A percentile compares a stretch with the other conserved stretches of the same genome.
Evolutionary conservation across 2,888 invertebrate genomes (phyloP).

Genomic region (Polylopha cassiicola): DNA sequence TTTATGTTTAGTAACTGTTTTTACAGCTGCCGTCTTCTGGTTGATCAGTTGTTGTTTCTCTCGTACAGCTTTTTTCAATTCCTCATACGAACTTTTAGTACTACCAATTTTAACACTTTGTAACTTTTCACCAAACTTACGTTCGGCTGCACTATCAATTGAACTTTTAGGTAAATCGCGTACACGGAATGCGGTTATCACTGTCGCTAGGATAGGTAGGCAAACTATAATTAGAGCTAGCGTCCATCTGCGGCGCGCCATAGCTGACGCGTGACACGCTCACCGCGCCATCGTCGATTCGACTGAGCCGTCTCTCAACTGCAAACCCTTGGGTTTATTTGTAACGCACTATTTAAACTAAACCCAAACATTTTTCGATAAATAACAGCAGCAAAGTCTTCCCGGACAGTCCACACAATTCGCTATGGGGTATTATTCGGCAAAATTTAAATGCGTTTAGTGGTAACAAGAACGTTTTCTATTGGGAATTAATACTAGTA

Average conservation of each 20-base stretch:
- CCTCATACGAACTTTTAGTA: constrained; percentile 50
- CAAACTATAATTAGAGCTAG: constrained; percentile 69
- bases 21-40: constrained; percentile 39
- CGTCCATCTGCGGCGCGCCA: constrained; percentile 69
- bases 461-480: constrained; percentile 57
- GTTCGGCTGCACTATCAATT: constrained; percentile 49
- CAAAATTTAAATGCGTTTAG: constrained; percentile 43
- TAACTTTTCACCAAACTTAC: constrained; percentile 47
- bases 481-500: constrained; percentile 80
- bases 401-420: constrained; percentile 7
- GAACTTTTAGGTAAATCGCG: constrained; percentile 62
- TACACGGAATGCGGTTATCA: constrained; percentile 74
- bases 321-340: constrained; percentile 54
- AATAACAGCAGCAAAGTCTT: constrained; percentile 10
- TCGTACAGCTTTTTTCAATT: constrained; percentile 46
- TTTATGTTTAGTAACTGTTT: constrained; percentile 37
- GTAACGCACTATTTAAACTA: constrained; percentile 43
- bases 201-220: constrained; percentile 67
- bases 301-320: constrained; percentile 53
- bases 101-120: constrained; percentile 59
- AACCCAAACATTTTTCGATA: constrained; percentile 28
- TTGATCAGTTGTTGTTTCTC: constrained; percentile 47
- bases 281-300: constrained; percentile 68
- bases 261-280: constrained; percentile 59
- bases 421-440: constrained; percentile 42